Percentiles rank a stretch among this genome's conserved stretches.
phyloP scores from a whole-genome alignment of 2,888 invertebrate genomes.

The Lacanobia oleracea region DNA sequence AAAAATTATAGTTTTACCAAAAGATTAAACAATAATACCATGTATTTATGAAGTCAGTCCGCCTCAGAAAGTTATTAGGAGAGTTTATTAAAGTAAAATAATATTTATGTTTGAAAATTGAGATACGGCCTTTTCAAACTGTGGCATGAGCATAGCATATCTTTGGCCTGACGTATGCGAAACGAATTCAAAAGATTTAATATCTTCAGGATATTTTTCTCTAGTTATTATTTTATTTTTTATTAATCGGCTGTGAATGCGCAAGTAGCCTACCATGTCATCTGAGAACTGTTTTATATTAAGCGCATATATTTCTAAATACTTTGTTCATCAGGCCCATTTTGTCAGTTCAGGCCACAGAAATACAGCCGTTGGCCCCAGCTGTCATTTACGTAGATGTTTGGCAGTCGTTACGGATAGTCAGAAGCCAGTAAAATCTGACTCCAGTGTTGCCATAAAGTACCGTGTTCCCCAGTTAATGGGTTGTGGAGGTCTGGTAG shows the following conservation, averaged over 20 bases:
- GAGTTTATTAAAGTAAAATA: slow-evolving; percentile 26
- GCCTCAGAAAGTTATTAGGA: slow-evolving; percentile 16
- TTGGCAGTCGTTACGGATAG: too few species aligned
- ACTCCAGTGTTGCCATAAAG: too few species aligned
- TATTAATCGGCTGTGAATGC: slow-evolving; percentile 22
- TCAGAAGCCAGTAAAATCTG: too few species aligned
- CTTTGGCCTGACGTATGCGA: neutral
- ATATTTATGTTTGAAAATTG: slow-evolving; percentile 23
- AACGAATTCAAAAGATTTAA: neutral
- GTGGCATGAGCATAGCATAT: slow-evolving; percentile 19
- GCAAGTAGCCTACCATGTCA: slow-evolving; percentile 12
- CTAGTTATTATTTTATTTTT: slow-evolving; percentile 11
- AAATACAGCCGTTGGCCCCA: too few species aligned
- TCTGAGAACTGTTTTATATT: neutral
- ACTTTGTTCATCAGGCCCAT: neutral
- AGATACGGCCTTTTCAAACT: slow-evolving; percentile 19
- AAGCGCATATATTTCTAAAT: neutral
- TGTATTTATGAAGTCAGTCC: slow-evolving; percentile 12
- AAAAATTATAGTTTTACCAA: neutral
- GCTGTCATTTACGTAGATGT: too few species aligned
- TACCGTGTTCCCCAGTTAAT: too few species aligned
- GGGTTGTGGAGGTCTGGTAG: too few species aligned
- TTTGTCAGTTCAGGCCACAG: slow-evolving; percentile 12
- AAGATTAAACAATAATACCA: neutral
- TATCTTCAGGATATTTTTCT: slow-evolving; percentile 3